A percentile compares a stretch with the other conserved stretches of the same genome.
These are phyloP conservation scores for Petrophora chlorosata DNA, from an alignment of 2,888 invertebrate genomes.

Conservation along the genomic window DNA sequence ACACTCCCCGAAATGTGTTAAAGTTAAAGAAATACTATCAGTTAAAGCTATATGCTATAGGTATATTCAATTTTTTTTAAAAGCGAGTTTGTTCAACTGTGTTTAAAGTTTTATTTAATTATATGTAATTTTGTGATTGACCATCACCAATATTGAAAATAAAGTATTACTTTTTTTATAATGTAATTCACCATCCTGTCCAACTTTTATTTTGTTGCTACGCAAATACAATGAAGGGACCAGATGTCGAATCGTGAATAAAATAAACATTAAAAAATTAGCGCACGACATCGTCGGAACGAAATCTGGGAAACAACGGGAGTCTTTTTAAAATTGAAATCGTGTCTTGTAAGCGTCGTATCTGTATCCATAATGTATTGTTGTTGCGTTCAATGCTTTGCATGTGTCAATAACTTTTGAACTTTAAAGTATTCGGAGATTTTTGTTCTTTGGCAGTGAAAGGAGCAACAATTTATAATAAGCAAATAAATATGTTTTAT, in stretches of 20 bases:
- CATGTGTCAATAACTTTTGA: constrained; percentile 55
- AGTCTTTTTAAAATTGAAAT: constrained; percentile 60
- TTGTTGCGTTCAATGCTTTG: constrained; percentile 45
- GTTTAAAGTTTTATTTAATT: no score
- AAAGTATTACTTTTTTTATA: no score
- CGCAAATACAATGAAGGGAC: constrained; percentile 24
- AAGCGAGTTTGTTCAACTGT: no score
- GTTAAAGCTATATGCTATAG: no score
- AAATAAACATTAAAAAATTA: constrained; percentile 47
- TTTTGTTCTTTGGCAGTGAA: constrained; percentile 5
- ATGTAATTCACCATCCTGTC: not conserved
- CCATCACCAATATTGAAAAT: no score
- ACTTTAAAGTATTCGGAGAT: constrained; percentile 11
- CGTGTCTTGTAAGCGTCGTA: constrained; percentile 40
- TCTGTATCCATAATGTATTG: constrained; percentile 55
- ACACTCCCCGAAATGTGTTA: no score
- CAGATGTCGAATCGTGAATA: constrained; percentile 32
- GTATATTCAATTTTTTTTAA: no score
- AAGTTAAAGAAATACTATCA: no score
- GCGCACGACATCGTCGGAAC: constrained; percentile 43
- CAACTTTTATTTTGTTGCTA: constrained; percentile 23
- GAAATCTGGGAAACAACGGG: constrained; percentile 55
- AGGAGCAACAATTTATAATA: not conserved
- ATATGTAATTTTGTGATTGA: no score
- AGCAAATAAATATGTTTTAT: not conserved